Base-by-base conservation (phyloP, 2,113 vertebrate genomes). In the Monopterus albus region DNA sequence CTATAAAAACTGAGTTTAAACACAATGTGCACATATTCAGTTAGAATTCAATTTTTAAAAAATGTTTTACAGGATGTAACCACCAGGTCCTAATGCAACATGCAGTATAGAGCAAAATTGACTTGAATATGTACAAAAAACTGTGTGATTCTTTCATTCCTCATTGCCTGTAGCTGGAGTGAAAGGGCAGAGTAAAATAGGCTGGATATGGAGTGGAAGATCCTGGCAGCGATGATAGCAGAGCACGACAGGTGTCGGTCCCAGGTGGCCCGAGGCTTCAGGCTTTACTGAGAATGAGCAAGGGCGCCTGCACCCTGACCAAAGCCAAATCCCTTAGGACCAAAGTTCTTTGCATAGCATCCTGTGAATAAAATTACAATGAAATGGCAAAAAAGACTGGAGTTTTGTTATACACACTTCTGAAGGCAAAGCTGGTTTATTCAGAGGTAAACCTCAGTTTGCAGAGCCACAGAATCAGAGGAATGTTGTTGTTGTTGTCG, bases 311-410 rank as follows among this genome's bases (percentile, higher is more conserved):
- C 97, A 0, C 97, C 98, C 72, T 98, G 96, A 47, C 97, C 97
- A 0, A 97, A 99, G 45, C 97, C 97, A 51, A 98, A 98, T 39
- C 98, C 98, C 75, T 99, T 99, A 40, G 96, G 98, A 40, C 98
- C 97, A 3, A 99, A 99, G 87, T 96, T 96, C 91, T 99, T 99
- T 45, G 96, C 95, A 0, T 99, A 99, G 89, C 97, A 99, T 68
- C 91, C 98, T 99, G 93, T 72, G 42, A 64, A 88, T 31, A 20
- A 66, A 83, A 56, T 69, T 0, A 49, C 1, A 53, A 42, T 5
- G 28, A 56, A 29, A 49, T 18, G 66, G 35, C 56, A 73, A 51
- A 0, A 21, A 14, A 6, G 9, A 33, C 20, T 15, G n/a, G n/a
- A n/a, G 29, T 31, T n/a, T 57, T 17, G 23, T 38, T n/a, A 39